Percentiles rank a stretch among this genome's conserved stretches.
phyloP scores from a whole-genome alignment of 2,888 invertebrate genomes.

The Cephus pygmeus region DNA sequence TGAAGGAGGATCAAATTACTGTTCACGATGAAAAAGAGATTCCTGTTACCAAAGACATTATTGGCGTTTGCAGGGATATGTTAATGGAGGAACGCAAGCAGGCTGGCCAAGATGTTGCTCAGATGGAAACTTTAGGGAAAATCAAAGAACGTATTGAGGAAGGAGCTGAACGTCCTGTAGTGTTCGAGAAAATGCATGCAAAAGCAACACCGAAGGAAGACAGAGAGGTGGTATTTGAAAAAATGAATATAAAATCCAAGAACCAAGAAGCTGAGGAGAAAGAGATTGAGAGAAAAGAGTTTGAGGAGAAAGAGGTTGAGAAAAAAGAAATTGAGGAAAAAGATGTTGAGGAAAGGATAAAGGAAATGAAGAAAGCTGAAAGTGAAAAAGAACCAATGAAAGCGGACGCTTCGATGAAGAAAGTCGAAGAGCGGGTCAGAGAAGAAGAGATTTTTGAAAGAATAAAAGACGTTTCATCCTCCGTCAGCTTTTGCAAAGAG shows the following conservation, averaged over 20 bases:
- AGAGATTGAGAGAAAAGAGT: neutral
- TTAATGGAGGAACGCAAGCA: neutral
- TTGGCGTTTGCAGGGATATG: neutral
- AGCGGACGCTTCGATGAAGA: constrained; percentile 6
- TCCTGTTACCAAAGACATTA: neutral
- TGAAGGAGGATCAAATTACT: neutral
- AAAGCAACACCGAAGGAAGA: neutral
- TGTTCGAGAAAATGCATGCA: neutral
- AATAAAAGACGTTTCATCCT: neutral
- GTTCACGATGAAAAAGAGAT: neutral
- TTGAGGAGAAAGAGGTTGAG: neutral
- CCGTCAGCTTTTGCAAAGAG: neutral
- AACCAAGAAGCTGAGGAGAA: neutral
- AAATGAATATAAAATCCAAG: neutral
- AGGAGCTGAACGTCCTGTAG: neutral
- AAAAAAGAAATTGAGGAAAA: constrained; percentile 20
- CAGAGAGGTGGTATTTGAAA: neutral
- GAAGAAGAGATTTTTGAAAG: neutral
- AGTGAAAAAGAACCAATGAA: constrained; percentile 5
- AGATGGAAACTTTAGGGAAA: neutral
- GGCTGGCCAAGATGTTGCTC: neutral
- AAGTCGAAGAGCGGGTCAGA: neutral
- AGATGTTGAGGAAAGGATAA: constrained; percentile 11
- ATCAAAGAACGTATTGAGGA: neutral
- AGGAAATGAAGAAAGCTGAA: constrained; percentile 7